These are phyloP conservation scores for Chlorops oryzae DNA, from an alignment of 1,140 invertebrate species.

Conservation along the genomic window DNA sequence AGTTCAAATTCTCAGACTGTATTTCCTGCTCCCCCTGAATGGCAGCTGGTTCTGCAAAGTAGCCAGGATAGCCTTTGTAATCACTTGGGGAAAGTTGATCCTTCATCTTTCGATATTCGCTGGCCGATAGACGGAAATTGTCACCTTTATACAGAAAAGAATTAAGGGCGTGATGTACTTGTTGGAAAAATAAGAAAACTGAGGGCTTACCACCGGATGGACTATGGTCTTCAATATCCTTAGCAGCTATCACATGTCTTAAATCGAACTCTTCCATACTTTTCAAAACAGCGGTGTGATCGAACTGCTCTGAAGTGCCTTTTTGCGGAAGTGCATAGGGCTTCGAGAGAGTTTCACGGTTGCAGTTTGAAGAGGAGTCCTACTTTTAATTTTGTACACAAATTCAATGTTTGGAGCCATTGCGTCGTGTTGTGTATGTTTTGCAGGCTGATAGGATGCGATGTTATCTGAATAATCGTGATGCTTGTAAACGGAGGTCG, in stretches of 20 bases:
- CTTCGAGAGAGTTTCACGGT: slow-evolving; percentile 43
- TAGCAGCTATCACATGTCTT: slow-evolving; percentile 37
- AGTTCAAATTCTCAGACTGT: neutral
- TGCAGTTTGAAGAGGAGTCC: slow-evolving; percentile 39
- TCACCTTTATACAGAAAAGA: slow-evolving; percentile 37
- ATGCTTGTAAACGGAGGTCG: slow-evolving; percentile 1
- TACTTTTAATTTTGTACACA: slow-evolving; percentile 44
- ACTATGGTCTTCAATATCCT: slow-evolving; percentile 20
- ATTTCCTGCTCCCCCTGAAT: neutral
- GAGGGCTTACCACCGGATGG: neutral
- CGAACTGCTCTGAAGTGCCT: slow-evolving; percentile 29
- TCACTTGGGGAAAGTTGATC: slow-evolving; percentile 23
- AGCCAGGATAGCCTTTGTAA: slow-evolving; percentile 38
- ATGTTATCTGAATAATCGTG: too few species aligned
- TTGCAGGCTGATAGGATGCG: too few species aligned
- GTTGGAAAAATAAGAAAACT: slow-evolving; percentile 1
- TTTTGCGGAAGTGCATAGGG: slow-evolving; percentile 36
- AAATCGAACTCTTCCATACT: slow-evolving; percentile 43
- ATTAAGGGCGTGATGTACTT: slow-evolving; percentile 47
- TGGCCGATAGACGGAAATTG: slow-evolving; percentile 18
- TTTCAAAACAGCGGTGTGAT: slow-evolving; percentile 36
- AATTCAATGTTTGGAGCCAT: slow-evolving; percentile 40
- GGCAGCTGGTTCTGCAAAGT: slow-evolving; percentile 34
- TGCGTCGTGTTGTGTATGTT: too few species aligned
- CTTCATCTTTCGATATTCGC: slow-evolving; percentile 36